A percentile compares a stretch with the other conserved stretches of the same genome.
phyloP scores from a whole-genome alignment of 2,113 vertebrate genomes.

The Leiothrix lutea region DNA sequence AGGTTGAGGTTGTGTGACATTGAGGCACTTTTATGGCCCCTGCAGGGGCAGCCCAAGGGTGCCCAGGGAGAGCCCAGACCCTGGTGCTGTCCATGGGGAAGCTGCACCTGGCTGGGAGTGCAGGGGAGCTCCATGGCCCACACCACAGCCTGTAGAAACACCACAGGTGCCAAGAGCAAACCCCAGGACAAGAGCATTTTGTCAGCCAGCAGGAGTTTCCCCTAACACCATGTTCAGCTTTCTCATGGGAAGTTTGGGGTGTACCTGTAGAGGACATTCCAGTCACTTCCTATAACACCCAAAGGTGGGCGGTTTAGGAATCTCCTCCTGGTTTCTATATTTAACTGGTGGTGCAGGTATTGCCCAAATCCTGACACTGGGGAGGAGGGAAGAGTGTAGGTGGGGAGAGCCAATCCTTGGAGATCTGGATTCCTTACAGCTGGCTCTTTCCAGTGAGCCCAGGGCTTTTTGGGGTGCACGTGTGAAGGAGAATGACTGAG shows the following conservation, averaged over 20 bases:
- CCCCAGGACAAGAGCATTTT: neutral
- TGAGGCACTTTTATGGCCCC: neutral
- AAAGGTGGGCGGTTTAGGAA: neutral
- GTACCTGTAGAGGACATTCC: neutral
- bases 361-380: fast-evolving
- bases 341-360: neutral
- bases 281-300: neutral
- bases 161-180: neutral
- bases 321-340: neutral
- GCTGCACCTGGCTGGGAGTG: too few species aligned
- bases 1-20: neutral
- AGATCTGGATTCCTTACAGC: neutral
- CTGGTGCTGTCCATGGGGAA: neutral
- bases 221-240: neutral
- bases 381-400: neutral
- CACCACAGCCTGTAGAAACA: fast-evolving
- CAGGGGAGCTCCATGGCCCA: neutral
- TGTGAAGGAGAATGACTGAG: neutral
- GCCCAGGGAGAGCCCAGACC: neutral
- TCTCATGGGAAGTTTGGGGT: neutral
- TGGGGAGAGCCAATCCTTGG: neutral
- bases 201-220: neutral
- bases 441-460: fast-evolving
- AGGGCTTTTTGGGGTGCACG: neutral
- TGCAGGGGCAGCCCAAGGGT: neutral